Conservation (phyloP, 2,113 vertebrate species). For the Mormoops blainvillei region DNA sequence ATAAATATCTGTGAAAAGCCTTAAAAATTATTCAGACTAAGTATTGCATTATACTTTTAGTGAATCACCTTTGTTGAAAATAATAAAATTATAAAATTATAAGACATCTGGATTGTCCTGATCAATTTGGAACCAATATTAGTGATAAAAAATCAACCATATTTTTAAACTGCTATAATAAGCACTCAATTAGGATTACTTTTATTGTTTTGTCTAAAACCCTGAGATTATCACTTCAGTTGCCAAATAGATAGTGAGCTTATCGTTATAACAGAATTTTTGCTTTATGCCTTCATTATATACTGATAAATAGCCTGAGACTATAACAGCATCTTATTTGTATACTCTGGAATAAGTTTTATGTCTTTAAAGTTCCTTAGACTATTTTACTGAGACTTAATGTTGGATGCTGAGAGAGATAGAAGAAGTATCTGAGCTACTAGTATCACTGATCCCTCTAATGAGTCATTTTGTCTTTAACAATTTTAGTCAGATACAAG, state of each 20-base stretch:
- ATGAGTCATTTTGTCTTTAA: neutral
- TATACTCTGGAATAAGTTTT: neutral
- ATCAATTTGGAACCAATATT: neutral
- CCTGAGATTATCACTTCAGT: neutral
- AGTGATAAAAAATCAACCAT: too few relatives aligned
- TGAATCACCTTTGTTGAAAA: conserved; percentile 12
- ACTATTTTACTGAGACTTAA: neutral
- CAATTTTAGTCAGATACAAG: neutral
- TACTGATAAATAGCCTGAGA: neutral
- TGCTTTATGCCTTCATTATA: neutral
- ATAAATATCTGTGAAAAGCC: neutral
- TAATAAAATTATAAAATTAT: conserved; percentile 5
- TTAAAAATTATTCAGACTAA: conserved; percentile 8
- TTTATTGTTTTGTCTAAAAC: neutral
- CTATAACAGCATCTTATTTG: neutral
- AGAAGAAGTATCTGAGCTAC: neutral
- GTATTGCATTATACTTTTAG: neutral
- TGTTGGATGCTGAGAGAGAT: neutral
- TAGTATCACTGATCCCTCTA: neutral
- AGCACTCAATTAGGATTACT: neutral
- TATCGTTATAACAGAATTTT: neutral
- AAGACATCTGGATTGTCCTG: neutral
- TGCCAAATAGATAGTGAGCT: neutral
- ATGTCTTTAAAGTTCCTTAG: neutral
- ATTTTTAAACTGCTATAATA: conserved; percentile 16